Evolutionary conservation across 1,140 invertebrate species (phyloP).

Genomic region (Aphelenchoides fujianensis): DNA sequence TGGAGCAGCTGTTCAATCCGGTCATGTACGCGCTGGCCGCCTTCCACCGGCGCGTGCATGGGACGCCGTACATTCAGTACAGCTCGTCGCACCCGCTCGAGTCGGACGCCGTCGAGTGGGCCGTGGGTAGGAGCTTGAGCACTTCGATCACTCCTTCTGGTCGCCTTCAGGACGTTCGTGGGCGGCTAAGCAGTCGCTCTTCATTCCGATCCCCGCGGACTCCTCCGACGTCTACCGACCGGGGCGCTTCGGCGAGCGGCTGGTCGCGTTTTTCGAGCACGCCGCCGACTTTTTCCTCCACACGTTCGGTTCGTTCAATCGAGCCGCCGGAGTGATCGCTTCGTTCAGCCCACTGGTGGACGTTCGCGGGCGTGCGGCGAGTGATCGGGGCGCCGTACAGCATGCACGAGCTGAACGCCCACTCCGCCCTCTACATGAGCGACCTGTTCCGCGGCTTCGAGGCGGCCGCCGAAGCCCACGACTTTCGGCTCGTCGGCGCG

Average conservation of each 20-base stretch:
- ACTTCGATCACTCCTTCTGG: neutral
- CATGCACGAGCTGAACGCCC: neutral
- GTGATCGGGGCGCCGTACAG: neutral
- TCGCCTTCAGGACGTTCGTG: constrained; percentile 5
- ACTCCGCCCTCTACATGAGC: neutral
- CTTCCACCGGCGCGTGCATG: constrained; percentile 6
- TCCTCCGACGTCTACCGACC: neutral
- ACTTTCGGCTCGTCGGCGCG: constrained; percentile 10
- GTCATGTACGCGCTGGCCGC: neutral
- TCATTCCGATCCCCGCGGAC: constrained; percentile 6
- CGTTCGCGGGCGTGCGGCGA: neutral
- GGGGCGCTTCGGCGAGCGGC: neutral
- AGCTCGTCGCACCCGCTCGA: constrained; percentile 10
- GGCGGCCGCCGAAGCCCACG: neutral
- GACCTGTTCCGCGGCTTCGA: constrained; percentile 8
- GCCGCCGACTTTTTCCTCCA: neutral
- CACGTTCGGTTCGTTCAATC: constrained; percentile 5
- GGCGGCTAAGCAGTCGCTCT: constrained; percentile 16
- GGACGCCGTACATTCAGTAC: constrained; percentile 19
- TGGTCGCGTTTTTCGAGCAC: constrained; percentile 5
- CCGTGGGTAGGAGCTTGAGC: too few species aligned
- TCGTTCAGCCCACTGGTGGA: constrained; percentile 11
- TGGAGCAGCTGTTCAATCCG: constrained; percentile 13
- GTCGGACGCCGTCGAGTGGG: constrained; percentile 12
- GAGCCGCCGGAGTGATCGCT: neutral